These are phyloP conservation scores for Coelinius sp. DNA, from an alignment of 2,888 invertebrate genomes.

Conservation along the genomic window DNA sequence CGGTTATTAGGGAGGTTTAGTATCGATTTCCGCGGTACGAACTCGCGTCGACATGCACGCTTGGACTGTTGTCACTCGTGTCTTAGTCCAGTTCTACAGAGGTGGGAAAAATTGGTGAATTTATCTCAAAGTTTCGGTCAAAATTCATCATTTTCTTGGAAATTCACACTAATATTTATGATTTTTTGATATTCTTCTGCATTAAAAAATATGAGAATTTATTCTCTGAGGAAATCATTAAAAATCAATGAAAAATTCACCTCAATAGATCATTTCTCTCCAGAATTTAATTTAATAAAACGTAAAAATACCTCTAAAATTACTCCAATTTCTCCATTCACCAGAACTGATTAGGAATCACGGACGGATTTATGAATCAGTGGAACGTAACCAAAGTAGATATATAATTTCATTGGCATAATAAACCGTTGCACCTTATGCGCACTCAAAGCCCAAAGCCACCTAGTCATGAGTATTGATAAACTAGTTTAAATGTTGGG, in stretches of 20 bases:
- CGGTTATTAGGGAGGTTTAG: slow-evolving; percentile 21
- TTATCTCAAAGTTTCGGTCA: no score
- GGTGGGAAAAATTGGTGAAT: no score
- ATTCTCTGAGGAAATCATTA: background rate
- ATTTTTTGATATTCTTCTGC: no score
- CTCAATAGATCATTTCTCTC: no score
- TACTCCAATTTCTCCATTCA: background rate
- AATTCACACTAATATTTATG: no score
- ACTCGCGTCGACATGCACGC: slow-evolving; percentile 23
- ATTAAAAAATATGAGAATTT: no score
- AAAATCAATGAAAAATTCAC: background rate
- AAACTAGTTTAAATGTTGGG: background rate
- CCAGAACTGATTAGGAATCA: background rate
- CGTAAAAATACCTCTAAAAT: background rate
- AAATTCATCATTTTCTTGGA: no score
- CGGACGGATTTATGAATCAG: slow-evolving; percentile 2
- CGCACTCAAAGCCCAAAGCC: background rate
- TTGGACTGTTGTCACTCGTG: background rate
- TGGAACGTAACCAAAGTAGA: background rate
- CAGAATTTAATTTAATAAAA: background rate
- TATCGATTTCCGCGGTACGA: slow-evolving; percentile 29
- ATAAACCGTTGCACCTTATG: slow-evolving; percentile 15
- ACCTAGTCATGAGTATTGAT: background rate
- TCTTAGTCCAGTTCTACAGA: background rate
- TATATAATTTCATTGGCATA: background rate